Evolutionary conservation across 2,888 invertebrate genomes (phyloP).

Genomic region (Oligia latruncula): DNA sequence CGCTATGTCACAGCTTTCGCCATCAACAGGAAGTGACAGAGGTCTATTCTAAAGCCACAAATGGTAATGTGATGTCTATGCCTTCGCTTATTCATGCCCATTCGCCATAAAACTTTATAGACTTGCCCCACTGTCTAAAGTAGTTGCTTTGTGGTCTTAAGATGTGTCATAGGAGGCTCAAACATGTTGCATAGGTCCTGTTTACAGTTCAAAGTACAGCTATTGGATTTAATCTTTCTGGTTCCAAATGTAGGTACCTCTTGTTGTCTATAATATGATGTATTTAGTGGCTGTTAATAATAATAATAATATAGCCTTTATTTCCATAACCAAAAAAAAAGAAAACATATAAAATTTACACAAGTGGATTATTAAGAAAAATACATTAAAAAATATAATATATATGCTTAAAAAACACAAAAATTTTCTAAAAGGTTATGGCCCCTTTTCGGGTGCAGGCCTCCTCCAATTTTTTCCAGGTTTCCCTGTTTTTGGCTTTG

Average conservation of each 20-base stretch:
- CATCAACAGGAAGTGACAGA: slow-evolving; percentile 35
- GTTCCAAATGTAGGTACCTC: not conserved
- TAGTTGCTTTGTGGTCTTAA: slow-evolving; percentile 42
- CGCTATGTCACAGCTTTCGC: slow-evolving; percentile 26
- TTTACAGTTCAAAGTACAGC: slow-evolving; percentile 22
- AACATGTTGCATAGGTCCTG: not conserved
- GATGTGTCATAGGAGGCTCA: slow-evolving; percentile 35
- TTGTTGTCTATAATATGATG: not conserved
- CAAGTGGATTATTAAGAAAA: no score
- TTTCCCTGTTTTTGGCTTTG: no score
- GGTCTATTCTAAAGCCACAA: slow-evolving; percentile 52
- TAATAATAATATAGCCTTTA: no score
- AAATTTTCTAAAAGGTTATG: no score
- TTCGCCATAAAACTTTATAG: slow-evolving; percentile 52
- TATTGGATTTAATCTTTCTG: slow-evolving; percentile 28
- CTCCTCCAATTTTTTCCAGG: no score
- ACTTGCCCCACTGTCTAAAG: slow-evolving; percentile 44
- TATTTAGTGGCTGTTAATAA: not conserved
- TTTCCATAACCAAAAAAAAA: no score
- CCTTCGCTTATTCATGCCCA: slow-evolving; percentile 45
- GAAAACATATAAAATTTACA: no score
- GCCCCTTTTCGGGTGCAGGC: no score
- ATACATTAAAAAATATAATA: no score
- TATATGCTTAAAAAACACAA: no score
- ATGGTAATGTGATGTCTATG: slow-evolving; percentile 46